phyloP scores from a whole-genome alignment of 1,140 invertebrate species.

The Belonocnema kinseyi region DNA sequence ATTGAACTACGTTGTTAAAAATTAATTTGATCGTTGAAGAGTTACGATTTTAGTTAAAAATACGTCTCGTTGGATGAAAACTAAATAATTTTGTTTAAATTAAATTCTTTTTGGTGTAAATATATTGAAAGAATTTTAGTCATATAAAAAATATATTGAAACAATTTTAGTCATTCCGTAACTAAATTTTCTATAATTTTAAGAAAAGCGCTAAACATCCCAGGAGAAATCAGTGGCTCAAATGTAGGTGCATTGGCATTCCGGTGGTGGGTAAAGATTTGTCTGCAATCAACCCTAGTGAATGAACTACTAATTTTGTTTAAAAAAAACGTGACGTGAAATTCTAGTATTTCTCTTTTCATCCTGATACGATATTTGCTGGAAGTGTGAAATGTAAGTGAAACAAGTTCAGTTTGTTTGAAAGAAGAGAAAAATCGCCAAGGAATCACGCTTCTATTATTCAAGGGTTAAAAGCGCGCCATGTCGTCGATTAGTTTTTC shows the following conservation, averaged over 20 bases:
- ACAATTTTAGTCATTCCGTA: background rate
- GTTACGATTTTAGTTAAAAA: too few species aligned
- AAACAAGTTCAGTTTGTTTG: constrained; percentile 19
- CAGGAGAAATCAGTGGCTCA: constrained; percentile 2
- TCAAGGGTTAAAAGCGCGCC: background rate
- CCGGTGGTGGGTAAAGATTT: background rate
- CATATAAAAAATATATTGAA: too few species aligned
- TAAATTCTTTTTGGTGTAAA: too few species aligned
- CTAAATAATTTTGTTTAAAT: too few species aligned
- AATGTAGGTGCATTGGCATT: background rate
- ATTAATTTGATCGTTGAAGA: too few species aligned
- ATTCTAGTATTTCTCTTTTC: background rate
- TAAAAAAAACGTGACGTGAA: constrained; percentile 15
- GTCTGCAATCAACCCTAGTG: constrained; percentile 11
- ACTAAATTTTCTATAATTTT: background rate
- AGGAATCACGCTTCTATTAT: background rate
- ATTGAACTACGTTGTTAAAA: too few species aligned
- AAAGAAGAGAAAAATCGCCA: background rate
- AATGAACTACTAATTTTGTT: constrained; percentile 21
- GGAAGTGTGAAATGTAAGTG: background rate
- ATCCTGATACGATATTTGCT: background rate
- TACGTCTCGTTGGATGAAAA: too few species aligned
- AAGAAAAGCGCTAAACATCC: background rate
- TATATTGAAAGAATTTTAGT: too few species aligned
- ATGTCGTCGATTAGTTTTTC: too few species aligned